Conservation (phyloP, 1,140 invertebrate genomes). For the Armadillidium nasatum region DNA sequence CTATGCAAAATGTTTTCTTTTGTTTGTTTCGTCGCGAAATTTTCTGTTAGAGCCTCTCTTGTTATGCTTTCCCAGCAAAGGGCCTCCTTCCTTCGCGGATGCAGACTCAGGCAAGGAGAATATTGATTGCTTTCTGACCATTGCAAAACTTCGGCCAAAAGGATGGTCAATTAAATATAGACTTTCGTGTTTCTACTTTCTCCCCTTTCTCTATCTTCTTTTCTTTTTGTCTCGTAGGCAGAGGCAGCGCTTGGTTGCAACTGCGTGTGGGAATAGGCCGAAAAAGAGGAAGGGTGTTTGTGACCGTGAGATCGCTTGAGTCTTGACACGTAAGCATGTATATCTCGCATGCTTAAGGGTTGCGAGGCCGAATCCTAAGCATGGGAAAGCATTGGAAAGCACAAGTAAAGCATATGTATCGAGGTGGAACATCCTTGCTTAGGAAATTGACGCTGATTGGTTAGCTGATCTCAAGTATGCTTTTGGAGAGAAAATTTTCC, state of each 20-base stretch:
- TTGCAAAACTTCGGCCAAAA: no score
- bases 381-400: not conserved
- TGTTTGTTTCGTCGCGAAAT: no score
- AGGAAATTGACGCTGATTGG: not conserved
- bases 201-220: no score
- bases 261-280: not conserved
- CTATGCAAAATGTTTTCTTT: no score
- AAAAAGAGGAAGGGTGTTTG: not conserved
- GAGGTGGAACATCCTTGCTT: not conserved
- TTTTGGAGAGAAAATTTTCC: not conserved
- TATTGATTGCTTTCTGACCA: no score
- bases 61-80: no score
- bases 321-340: conserved; percentile 6
- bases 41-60: no score
- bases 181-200: no score
- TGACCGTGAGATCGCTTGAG: not conserved
- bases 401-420: conserved; percentile 4
- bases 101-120: no score
- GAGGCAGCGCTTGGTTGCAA: not conserved
- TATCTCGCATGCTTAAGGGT: not conserved
- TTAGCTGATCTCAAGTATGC: not conserved
- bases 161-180: no score
- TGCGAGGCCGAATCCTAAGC: not conserved
- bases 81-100: no score
- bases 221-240: no score